phyloP scores from a whole-genome alignment of 2,113 vertebrate species.

The Pterocles burchelli region DNA sequence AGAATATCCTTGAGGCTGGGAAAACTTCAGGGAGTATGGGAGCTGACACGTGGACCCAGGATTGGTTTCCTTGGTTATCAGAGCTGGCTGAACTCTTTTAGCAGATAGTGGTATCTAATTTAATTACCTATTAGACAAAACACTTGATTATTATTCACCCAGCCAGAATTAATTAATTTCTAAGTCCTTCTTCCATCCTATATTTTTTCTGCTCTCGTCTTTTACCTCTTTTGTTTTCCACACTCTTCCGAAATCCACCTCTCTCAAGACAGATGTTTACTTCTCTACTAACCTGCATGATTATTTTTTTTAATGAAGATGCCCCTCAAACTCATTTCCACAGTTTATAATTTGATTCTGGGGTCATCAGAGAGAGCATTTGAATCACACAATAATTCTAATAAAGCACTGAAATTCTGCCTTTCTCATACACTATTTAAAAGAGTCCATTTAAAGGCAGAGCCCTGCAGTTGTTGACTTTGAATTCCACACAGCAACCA shows the following conservation, averaged over 20 bases:
- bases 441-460: neutral
- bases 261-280: neutral
- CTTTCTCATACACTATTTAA: conserved; percentile 1
- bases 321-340: neutral
- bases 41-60: neutral
- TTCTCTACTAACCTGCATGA: neutral
- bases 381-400: neutral
- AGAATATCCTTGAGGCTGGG: neutral
- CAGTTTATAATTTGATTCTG: neutral
- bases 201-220: neutral
- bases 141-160: neutral
- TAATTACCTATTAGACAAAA: conserved; percentile 36
- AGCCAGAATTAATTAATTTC: neutral
- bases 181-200: neutral
- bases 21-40: neutral
- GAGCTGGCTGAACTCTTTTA: conserved; percentile 14
- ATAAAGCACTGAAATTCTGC: neutral
- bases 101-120: conserved; percentile 15
- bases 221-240: neutral
- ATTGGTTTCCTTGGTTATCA: conserved; percentile 6
- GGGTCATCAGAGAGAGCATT: neutral
- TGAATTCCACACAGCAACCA: neutral
- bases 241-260: neutral
- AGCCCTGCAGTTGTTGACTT: neutral
- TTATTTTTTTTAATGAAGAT: neutral